Conservation (phyloP, 2,888 invertebrate species). For the Apotomis turbidana region DNA sequence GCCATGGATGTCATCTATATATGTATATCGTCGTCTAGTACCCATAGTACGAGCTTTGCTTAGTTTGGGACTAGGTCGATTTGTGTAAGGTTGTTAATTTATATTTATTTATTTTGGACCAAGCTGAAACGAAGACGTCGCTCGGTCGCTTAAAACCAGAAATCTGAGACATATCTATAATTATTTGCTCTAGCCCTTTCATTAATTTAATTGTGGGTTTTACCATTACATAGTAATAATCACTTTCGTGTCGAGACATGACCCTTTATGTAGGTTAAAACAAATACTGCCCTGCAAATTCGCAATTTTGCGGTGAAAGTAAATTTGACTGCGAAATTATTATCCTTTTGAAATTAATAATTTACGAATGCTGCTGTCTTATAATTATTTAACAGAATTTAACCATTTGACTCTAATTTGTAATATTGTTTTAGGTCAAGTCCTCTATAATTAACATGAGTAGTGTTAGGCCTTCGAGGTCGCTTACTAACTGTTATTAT, state of each 20-base stretch:
- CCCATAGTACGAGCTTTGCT: too few relatives aligned
- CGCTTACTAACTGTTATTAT: not conserved
- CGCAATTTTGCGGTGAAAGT: not conserved
- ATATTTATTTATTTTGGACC: too few relatives aligned
- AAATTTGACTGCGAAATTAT: conserved; percentile 19
- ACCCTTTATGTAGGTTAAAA: conserved; percentile 9
- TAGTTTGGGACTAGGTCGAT: too few relatives aligned
- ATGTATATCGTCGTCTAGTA: too few relatives aligned
- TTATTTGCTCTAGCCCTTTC: not conserved
- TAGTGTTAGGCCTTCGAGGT: conserved; percentile 21
- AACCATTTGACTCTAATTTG: not conserved
- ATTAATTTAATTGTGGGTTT: conserved; percentile 17
- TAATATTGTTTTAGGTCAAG: conserved; percentile 33
- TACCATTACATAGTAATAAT: conserved; percentile 14
- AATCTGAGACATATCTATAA: not conserved
- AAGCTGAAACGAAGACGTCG: too few relatives aligned
- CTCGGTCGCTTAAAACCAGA: not conserved
- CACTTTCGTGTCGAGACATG: not conserved
- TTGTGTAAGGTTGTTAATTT: too few relatives aligned
- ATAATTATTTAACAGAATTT: conserved; percentile 42
- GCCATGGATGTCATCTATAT: too few relatives aligned
- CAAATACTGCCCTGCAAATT: conserved; percentile 18
- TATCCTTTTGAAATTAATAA: conserved; percentile 14
- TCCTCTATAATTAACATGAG: conserved; percentile 3
- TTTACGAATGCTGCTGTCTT: not conserved